Percentiles rank a stretch among this genome's conserved stretches.
Conservation (phyloP, 2,888 invertebrate species). For the Sturmia bella region DNA sequence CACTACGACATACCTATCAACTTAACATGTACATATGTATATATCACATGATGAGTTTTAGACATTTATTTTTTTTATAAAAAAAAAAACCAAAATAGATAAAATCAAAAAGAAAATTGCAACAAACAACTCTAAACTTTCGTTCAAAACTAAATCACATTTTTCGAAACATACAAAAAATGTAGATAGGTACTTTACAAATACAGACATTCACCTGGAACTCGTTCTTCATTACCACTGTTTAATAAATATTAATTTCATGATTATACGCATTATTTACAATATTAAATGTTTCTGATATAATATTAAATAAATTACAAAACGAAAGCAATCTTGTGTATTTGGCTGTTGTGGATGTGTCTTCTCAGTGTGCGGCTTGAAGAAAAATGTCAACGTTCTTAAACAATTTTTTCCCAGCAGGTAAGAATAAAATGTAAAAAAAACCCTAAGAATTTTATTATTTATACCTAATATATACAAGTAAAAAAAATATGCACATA, state of each 20-base stretch:
- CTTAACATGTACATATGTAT: not conserved
- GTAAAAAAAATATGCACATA: too few relatives aligned
- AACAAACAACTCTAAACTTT: too few relatives aligned
- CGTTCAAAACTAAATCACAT: too few relatives aligned
- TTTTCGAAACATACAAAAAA: too few relatives aligned
- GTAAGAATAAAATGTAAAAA: constrained; percentile 74
- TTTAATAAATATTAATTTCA: not conserved
- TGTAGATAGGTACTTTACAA: too few relatives aligned
- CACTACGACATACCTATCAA: too few relatives aligned
- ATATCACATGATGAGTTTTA: too few relatives aligned
- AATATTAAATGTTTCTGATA: constrained; percentile 27
- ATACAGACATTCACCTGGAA: too few relatives aligned
- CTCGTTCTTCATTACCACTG: too few relatives aligned
- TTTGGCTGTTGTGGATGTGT: constrained; percentile 25
- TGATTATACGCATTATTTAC: not conserved
- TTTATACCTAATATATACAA: too few relatives aligned
- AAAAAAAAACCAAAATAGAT: not conserved
- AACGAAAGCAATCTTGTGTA: constrained; percentile 30
- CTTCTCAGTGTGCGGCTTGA: constrained; percentile 69
- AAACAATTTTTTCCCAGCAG: constrained; percentile 82
- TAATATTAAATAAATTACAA: constrained; percentile 25
- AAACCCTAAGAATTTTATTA: too few relatives aligned
- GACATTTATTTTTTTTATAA: too few relatives aligned
- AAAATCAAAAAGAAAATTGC: not conserved
- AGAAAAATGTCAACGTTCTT: constrained; percentile 82